A percentile compares a stretch with the other conserved stretches of the same genome.
These are phyloP conservation scores for Piscicola geometra DNA, from an alignment of 2,888 invertebrate genomes.

Conservation along the genomic window DNA sequence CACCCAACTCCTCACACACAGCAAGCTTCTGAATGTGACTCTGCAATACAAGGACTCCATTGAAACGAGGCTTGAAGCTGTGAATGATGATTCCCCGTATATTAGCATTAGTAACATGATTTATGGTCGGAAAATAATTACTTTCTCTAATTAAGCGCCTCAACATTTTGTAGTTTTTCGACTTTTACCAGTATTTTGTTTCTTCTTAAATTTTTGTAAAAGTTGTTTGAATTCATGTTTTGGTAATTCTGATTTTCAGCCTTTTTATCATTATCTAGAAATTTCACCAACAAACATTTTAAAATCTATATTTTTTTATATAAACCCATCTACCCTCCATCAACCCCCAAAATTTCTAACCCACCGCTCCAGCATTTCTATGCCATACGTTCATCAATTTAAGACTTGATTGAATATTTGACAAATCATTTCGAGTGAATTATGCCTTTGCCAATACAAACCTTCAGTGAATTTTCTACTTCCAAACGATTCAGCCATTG, in stretches of 20 bases:
- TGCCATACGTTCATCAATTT: neutral
- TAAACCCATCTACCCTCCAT: no score
- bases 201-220: neutral
- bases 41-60: neutral
- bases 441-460: neutral
- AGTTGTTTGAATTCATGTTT: neutral
- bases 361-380: neutral
- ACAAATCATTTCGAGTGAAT: neutral
- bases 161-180: no score
- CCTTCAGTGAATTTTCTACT: no score
- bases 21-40: no score
- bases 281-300: neutral
- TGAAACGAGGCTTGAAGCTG: neutral
- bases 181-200: no score
- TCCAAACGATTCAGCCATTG: no score
- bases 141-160: neutral
- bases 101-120: slow-evolving; percentile 18
- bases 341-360: neutral
- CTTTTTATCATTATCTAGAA: neutral
- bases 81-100: slow-evolving; percentile 13
- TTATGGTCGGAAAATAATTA: slow-evolving; percentile 1
- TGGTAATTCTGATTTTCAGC: neutral
- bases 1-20: no score
- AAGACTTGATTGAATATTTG: slow-evolving; percentile 2
- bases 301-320: no score